Conservation (phyloP, 2,888 invertebrate genomes). For the Caenorhabditis sp. region DNA sequence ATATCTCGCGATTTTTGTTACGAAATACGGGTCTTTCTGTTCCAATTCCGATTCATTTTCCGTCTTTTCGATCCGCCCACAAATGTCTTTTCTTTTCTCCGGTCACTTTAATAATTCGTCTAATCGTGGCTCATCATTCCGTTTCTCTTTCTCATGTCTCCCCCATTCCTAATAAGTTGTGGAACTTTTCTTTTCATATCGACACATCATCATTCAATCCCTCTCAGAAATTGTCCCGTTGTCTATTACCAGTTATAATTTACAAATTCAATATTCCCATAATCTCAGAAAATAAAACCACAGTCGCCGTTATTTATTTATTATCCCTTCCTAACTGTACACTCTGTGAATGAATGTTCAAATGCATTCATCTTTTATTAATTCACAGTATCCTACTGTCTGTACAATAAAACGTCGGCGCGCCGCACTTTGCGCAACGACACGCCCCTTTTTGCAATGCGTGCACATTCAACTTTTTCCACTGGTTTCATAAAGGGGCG, state of each 20-base stretch:
- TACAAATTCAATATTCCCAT: slow-evolving; percentile 26
- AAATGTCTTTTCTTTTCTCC: slow-evolving; percentile 19
- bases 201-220: slow-evolving; percentile 23
- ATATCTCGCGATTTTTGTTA: slow-evolving; percentile 40
- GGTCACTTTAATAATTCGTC: slow-evolving; percentile 28
- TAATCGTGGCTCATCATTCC: slow-evolving; percentile 14
- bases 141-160: not conserved
- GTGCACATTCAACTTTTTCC: too few relatives aligned
- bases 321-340: slow-evolving; percentile 42
- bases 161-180: slow-evolving; percentile 45
- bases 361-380: not conserved
- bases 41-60: slow-evolving; percentile 61
- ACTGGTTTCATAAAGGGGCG: too few relatives aligned
- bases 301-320: slow-evolving; percentile 10
- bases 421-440: too few relatives aligned
- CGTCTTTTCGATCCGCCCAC: not conserved
- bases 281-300: slow-evolving; percentile 21
- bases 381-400: too few relatives aligned
- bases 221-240: slow-evolving; percentile 44
- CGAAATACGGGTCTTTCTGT: slow-evolving; percentile 48
- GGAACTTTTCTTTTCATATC: slow-evolving; percentile 39
- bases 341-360: slow-evolving; percentile 58
- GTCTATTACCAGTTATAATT: slow-evolving; percentile 49
- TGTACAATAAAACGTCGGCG: too few relatives aligned
- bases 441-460: too few relatives aligned